Base-by-base conservation (phyloP, 2,797 vertebrate species). In the Poecile montanus region DNA sequence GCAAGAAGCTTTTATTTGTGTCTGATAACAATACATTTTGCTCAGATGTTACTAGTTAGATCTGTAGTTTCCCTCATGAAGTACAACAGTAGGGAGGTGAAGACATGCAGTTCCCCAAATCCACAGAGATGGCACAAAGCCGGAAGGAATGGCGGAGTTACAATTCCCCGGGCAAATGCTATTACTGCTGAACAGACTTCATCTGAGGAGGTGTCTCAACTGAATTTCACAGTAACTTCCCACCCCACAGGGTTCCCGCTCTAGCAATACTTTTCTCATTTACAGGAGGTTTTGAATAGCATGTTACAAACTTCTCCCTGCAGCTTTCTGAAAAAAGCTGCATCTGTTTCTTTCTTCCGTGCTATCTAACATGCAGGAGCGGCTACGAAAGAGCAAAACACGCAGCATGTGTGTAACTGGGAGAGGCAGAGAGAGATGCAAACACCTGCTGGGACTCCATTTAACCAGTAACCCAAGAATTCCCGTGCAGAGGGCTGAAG, bases 1-100 rank as follows among this genome's bases (percentile, higher is more conserved):
- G 56, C 89, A 96, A 94, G 56, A 83, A 95, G 92, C 88, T 73
- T 91, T 86, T 97, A 85, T 97, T 95, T 83, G 27, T 44, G n/a
- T 87, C 93, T 81, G 68, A 92, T 93, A 94, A 93, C 63, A 97
- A 89, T 96, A 47, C 32, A 50, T 91, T 97, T 94, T 78, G 57
- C 85, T 91, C 85, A 89, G 72, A 94, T 71, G 79, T 89, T 96
- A 84, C 75, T 90, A 66, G 82, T 86, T 84, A 94, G 91, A 88
- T 75, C 84, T 79, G 89, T 71, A 80, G 91, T 78, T 95, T 95
- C 88, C 73, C 84, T 38, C 85, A 85, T 53, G 74, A 96, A 95
- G 50, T 56, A 58, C 89, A 88, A 88, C 5, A 77, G 73, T 40
- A 78, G 44, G 3, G 71, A 96, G 88, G 86, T 79, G 85, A 91